Evolutionary conservation across 1,140 invertebrate genomes (phyloP).

Genomic region (Aphelenchoides besseyi): DNA sequence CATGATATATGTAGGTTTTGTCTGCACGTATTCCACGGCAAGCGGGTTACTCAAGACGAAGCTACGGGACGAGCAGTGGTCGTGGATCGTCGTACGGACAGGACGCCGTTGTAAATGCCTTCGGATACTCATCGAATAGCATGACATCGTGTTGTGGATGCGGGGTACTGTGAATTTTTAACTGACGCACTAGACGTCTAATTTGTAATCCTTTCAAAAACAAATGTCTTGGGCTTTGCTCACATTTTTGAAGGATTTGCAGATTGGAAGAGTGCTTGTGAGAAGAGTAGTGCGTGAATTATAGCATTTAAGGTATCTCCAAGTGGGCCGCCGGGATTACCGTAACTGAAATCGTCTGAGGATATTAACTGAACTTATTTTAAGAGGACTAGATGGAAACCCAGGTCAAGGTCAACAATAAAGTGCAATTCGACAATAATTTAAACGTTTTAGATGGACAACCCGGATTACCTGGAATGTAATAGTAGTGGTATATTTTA

Average conservation of each 20-base stretch:
- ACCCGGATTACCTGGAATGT: slow-evolving; percentile 25
- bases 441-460: slow-evolving; percentile 31
- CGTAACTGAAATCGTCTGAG: not conserved
- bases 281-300: not conserved
- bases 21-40: not conserved
- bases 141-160: not conserved
- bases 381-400: slow-evolving; percentile 39
- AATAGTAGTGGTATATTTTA: slow-evolving; percentile 28
- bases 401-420: slow-evolving; percentile 32
- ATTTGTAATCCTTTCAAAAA: not conserved
- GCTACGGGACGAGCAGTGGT: not conserved
- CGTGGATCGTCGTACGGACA: not conserved
- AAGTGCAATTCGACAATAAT: not conserved
- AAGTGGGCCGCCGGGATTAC: slow-evolving; percentile 47
- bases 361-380: not conserved
- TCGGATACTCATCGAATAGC: not conserved
- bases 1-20: not conserved
- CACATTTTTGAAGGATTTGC: too few species aligned
- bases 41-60: not conserved
- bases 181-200: not conserved
- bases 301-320: slow-evolving; percentile 36
- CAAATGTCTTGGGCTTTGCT: too few species aligned
- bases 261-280: not conserved
- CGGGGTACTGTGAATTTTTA: not conserved
- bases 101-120: not conserved